phyloP scores from a whole-genome alignment of 2,888 invertebrate species.

The Pogonocherus hispidulus region DNA sequence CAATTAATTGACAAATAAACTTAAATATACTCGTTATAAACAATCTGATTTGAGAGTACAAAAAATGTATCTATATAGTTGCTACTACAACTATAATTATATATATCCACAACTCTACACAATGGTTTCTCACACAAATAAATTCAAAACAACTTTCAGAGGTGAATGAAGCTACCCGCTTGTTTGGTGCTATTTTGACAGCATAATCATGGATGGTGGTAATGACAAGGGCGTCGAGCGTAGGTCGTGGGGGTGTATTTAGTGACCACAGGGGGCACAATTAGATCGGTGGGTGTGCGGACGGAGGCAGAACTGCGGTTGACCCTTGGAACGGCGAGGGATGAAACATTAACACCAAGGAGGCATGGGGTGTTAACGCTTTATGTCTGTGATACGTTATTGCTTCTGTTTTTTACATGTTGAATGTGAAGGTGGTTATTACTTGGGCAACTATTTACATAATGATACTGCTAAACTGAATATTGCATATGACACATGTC shows the following conservation, averaged over 20 bases:
- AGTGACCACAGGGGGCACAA: conserved; percentile 55
- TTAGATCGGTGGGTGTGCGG: conserved; percentile 54
- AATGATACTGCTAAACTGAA: no score
- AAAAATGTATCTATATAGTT: no score
- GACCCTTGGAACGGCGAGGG: conserved; percentile 36
- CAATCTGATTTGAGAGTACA: no score
- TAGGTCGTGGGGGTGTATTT: conserved; percentile 49
- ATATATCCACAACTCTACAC: not conserved
- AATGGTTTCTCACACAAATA: not conserved
- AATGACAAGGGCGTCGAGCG: conserved; percentile 50
- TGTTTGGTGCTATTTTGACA: conserved; percentile 48
- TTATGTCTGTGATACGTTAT: conserved; percentile 28
- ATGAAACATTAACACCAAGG: not conserved
- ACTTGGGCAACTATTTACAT: no score
- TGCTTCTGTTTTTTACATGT: conserved; percentile 25
- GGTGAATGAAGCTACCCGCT: not conserved
- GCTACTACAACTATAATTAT: not conserved
- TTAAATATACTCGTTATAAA: no score
- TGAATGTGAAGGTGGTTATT: no score
- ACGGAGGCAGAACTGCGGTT: conserved; percentile 44
- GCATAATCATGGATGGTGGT: conserved; percentile 52
- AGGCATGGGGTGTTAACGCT: conserved; percentile 11
- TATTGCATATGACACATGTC: no score
- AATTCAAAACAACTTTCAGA: not conserved
- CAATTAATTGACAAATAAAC: no score